Evolutionary conservation across 2,113 vertebrate species (phyloP), one percentile per base, ranked within the genome.

Genomic region (Steatornis caripensis): DNA sequence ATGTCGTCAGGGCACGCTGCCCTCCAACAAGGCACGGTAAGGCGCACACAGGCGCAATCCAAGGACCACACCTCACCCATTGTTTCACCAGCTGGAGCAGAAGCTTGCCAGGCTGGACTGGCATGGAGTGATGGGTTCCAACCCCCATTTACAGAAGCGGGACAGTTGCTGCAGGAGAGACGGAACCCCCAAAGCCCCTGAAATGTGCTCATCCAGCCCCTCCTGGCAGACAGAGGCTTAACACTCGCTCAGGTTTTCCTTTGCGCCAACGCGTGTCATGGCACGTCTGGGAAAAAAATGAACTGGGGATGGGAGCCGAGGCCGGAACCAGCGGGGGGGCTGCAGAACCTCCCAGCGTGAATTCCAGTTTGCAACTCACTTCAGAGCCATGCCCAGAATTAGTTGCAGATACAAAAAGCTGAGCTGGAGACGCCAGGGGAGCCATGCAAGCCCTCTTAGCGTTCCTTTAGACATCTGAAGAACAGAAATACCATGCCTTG

Each of bases 141-240:
- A 7, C 7, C 11, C 16, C 17, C 6, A 1, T 12, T 24, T 30
- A 5, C 1, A 34, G 36, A 37, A 32, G 4, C 4, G 41, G 5
- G 27, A 22, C 54, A 36, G 48, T 15, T 1, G 3, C 43, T 75
- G 30, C 37, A 58, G 26, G n/a, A 36, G 34, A 53, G 9, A 3
- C 0, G 0, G 24, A 55, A 15, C 4, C 23, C 49, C 30, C 15
- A 18, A 5, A 39, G 15, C 20, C 18, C 30, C 22, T 0, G 0
- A 21, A 29, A 49, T 1, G 5, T 18, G 19, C 58, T 49, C 41
- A 9, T 7, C 39, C 24, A 8, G 32, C 11, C 32, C 29, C 41
- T 46, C 29, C 55, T 37, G 60, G 37, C 54, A 80, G n/a, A 36
- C 10, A 21, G 19, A 68, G 51, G 17, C 41, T 46, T 45, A 23